Conservation (phyloP, 2,888 invertebrate species). For the Imbricaverruca yamaguchii region DNA sequence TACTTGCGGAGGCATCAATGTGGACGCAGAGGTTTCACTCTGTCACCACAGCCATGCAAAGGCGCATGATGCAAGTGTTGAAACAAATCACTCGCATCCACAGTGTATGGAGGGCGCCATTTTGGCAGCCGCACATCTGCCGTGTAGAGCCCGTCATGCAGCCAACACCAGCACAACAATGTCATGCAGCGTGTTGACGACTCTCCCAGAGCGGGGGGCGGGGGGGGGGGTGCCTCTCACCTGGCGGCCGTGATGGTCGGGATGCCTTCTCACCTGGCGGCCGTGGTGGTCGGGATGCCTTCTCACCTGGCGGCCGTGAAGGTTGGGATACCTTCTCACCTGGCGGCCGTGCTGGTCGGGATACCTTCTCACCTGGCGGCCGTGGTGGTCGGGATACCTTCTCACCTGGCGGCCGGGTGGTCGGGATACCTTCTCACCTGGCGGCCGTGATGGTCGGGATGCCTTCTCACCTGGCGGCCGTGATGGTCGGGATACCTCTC, state of each 20-base stretch:
- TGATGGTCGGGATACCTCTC: constrained; percentile 74
- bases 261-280: constrained; percentile 59
- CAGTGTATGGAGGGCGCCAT: too few relatives aligned
- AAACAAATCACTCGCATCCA: too few relatives aligned
- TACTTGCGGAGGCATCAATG: too few relatives aligned
- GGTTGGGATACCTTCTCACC: constrained; percentile 62
- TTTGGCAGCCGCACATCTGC: too few relatives aligned
- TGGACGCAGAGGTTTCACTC: too few relatives aligned
- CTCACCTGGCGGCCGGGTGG: constrained; percentile 62
- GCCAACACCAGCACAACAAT: too few relatives aligned
- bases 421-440: constrained; percentile 60
- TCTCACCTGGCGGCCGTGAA: constrained; percentile 61
- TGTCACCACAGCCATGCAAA: too few relatives aligned
- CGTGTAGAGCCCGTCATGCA: too few relatives aligned
- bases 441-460: constrained; percentile 73
- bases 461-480: constrained; percentile 61
- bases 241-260: constrained; percentile 74
- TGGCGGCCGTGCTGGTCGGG: constrained; percentile 70
- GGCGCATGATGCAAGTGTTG: too few relatives aligned
- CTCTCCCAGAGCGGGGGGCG: too few relatives aligned
- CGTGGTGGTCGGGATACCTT: constrained; percentile 69
- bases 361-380: constrained; percentile 62
- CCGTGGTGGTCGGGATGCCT: constrained; percentile 72
- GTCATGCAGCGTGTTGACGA: too few relatives aligned
- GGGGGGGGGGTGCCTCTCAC: too few relatives aligned